Conservation (phyloP, 1,140 invertebrate species). For the Aphaenogaster rudis region DNA sequence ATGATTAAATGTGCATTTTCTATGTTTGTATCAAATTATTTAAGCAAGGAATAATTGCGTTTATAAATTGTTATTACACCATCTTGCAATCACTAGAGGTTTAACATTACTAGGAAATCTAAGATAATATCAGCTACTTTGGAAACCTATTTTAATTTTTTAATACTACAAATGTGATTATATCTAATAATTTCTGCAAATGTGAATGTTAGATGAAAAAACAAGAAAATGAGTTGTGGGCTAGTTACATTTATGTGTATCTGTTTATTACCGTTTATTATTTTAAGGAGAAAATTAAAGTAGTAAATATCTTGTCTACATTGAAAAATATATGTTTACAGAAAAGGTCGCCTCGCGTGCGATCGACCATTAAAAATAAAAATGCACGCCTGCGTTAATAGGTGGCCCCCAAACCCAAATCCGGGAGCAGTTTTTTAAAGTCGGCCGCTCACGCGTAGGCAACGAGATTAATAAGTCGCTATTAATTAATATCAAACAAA, state of each 20-base stretch:
- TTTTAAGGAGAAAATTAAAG: neutral
- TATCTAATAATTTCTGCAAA: neutral
- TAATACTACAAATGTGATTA: neutral
- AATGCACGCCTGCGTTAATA: conserved; percentile 27
- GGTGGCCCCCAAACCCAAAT: conserved; percentile 43
- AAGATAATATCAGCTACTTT: neutral
- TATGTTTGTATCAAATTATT: neutral
- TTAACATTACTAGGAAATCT: neutral
- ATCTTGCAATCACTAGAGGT: neutral
- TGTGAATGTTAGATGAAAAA: neutral
- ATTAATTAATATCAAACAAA: conserved; percentile 58
- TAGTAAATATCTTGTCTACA: neutral
- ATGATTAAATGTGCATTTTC: neutral
- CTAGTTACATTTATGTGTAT: neutral
- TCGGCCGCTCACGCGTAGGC: neutral
- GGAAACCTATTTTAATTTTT: neutral
- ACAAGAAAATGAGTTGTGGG: neutral
- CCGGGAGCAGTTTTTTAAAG: conserved; percentile 32
- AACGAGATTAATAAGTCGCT: conserved; percentile 51
- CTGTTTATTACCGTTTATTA: neutral
- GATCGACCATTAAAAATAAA: conserved; percentile 25
- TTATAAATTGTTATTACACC: neutral
- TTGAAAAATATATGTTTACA: conserved; percentile 31
- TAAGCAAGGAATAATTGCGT: neutral
- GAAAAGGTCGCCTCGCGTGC: conserved; percentile 13